Percentiles rank a stretch among this genome's conserved stretches.
phyloP scores from a whole-genome alignment of 2,113 vertebrate genomes.

The Bubalus kerabau region DNA sequence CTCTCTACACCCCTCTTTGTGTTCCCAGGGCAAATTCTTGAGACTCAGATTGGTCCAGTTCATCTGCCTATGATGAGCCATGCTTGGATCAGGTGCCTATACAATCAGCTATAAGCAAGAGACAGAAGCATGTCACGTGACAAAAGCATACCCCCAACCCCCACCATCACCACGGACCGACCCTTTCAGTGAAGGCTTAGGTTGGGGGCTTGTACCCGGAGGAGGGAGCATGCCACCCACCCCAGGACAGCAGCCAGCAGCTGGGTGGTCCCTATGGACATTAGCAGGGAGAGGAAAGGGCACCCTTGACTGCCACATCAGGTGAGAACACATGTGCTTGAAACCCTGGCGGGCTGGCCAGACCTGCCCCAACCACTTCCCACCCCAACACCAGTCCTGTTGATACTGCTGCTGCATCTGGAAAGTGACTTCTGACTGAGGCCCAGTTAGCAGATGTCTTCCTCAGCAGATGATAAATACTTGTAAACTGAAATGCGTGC shows the following conservation, averaged over 20 bases:
- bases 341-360: background rate
- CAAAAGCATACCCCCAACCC: background rate
- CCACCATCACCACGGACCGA: background rate
- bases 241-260: background rate
- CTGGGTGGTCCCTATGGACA: background rate
- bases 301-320: background rate
- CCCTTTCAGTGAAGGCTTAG: background rate
- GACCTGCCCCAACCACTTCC: background rate
- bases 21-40: background rate
- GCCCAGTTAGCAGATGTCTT: background rate
- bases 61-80: background rate
- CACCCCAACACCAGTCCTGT: background rate
- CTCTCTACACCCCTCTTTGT: background rate
- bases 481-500: conserved; percentile 34
- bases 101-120: background rate
- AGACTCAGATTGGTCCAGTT: background rate
- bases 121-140: background rate
- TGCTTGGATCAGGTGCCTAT: background rate
- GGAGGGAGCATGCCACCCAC: background rate
- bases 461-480: conserved; percentile 44
- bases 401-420: background rate
- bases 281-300: background rate
- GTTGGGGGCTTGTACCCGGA: background rate
- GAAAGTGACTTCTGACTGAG: background rate
- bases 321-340: background rate